phyloP scores from a whole-genome alignment of 2,888 invertebrate species.

The Pseudococcus jackbeardsleyi region DNA sequence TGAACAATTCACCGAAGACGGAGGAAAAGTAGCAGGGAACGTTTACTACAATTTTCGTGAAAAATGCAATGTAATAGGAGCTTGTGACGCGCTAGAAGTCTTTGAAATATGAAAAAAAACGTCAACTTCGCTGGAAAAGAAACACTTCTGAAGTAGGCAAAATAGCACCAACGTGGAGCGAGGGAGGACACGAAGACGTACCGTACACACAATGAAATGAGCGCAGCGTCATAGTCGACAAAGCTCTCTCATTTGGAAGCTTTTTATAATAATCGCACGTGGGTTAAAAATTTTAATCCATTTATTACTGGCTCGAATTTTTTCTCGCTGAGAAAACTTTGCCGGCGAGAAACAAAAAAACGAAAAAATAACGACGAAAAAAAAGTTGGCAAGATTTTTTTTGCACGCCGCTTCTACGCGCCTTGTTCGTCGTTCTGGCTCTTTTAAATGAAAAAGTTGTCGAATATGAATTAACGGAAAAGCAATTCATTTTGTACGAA shows the following conservation, averaged over 20 bases:
- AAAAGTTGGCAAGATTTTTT: slow-evolving; percentile 57
- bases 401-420: background rate
- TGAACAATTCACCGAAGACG: too few species aligned
- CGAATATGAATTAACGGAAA: slow-evolving; percentile 60
- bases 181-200: background rate
- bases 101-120: slow-evolving; percentile 2
- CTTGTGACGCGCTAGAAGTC: background rate
- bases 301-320: slow-evolving; percentile 50
- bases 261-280: slow-evolving; percentile 38
- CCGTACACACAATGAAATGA: background rate
- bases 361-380: background rate
- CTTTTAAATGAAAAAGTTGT: slow-evolving; percentile 54
- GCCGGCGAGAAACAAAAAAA: slow-evolving; percentile 31
- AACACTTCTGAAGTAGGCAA: slow-evolving; percentile 16
- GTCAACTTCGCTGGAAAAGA: background rate
- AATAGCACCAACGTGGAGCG: background rate
- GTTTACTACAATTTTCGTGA: too few species aligned
- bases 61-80: too few species aligned
- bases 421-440: slow-evolving; percentile 9
- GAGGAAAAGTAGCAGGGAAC: too few species aligned
- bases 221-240: background rate
- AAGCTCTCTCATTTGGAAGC: slow-evolving; percentile 32
- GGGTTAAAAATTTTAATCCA: slow-evolving; percentile 51
- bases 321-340: slow-evolving; percentile 6
- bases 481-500: slow-evolving; percentile 61